These are phyloP conservation scores for Dasypogon diadema DNA, from an alignment of 2,888 invertebrate genomes.

Conservation along the genomic window DNA sequence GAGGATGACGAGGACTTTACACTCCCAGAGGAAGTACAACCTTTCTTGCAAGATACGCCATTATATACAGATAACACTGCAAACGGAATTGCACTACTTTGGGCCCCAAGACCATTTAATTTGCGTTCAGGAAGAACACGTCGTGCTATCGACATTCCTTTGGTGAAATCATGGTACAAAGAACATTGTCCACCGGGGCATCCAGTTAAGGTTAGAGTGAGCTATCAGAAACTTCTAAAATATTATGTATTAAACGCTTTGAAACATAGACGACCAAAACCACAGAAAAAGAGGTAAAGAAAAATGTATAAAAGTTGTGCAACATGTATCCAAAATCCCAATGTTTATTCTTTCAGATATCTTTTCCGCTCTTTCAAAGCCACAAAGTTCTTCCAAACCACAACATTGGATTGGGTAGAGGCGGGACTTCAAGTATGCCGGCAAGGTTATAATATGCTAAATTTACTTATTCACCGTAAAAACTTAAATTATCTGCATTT, in stretches of 20 bases:
- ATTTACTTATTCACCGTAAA: conserved; percentile 97
- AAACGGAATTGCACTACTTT: conserved; percentile 95
- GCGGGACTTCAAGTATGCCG: conserved; percentile 98
- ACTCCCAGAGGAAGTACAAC: conserved; percentile 89
- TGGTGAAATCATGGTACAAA: conserved; percentile 98
- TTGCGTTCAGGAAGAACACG: conserved; percentile 94
- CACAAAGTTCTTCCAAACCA: conserved; percentile 99
- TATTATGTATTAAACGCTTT: conserved; percentile 98
- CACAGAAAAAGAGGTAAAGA: conserved; percentile 92
- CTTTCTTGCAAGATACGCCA: conserved; percentile 94
- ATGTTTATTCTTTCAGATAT: conserved; percentile 72
- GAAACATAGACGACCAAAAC: conserved; percentile 97
- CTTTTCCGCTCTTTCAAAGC: conserved; percentile 99
- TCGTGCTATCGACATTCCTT: conserved; percentile 95
- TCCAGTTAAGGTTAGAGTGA: conserved; percentile 99
- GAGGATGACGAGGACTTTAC: conserved; percentile 96
- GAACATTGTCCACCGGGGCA: conserved; percentile 95
- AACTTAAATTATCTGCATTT: conserved; percentile 99
- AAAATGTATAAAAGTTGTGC: background rate
- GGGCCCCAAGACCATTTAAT: conserved; percentile 99
- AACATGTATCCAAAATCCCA: conserved; percentile 11
- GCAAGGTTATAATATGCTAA: conserved; percentile 99
- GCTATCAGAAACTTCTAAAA: conserved; percentile 98
- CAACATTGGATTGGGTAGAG: conserved; percentile 99
- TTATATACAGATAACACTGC: conserved; percentile 99